Percentiles rank a stretch among this genome's conserved stretches.
phyloP scores from a whole-genome alignment of 2,888 invertebrate species.

The Hermodice carunculata region DNA sequence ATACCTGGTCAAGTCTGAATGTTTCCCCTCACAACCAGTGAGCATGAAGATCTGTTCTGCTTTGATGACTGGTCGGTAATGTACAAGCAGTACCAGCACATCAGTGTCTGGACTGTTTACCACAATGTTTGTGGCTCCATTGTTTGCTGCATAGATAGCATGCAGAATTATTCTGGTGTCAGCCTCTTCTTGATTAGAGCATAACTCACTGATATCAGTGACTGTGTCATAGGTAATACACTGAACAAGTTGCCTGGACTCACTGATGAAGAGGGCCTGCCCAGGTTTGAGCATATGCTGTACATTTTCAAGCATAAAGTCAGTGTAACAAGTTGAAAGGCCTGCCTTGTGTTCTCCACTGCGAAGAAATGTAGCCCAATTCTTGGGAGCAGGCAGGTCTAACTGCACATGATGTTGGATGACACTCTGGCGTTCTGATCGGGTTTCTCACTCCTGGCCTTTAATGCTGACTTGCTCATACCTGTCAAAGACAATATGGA shows the following conservation, averaged over 20 bases:
- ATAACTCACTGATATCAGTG: not conserved
- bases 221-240: not conserved
- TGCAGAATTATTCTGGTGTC: conserved; percentile 11
- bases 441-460: too few species aligned
- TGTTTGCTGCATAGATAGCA: not conserved
- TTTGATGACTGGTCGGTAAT: not conserved
- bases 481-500: conserved; percentile 4
- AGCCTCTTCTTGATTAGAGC: conserved; percentile 7
- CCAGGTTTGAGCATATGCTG: too few species aligned
- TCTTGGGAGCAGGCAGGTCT: not conserved
- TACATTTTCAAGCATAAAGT: too few species aligned
- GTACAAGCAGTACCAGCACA: not conserved
- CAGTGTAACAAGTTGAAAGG: too few species aligned
- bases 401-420: too few species aligned
- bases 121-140: conserved; percentile 1
- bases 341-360: not conserved
- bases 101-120: conserved; percentile 9
- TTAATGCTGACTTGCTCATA: not conserved
- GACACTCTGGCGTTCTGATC: too few species aligned
- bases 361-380: not conserved
- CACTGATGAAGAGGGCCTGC: too few species aligned
- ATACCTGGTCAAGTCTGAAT: not conserved
- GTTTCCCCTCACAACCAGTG: not conserved
- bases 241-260: not conserved
- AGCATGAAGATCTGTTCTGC: not conserved